These are phyloP conservation scores for Rhadinocentrus ornatus DNA, from an alignment of 2,797 vertebrate genomes.

Conservation along the genomic window DNA sequence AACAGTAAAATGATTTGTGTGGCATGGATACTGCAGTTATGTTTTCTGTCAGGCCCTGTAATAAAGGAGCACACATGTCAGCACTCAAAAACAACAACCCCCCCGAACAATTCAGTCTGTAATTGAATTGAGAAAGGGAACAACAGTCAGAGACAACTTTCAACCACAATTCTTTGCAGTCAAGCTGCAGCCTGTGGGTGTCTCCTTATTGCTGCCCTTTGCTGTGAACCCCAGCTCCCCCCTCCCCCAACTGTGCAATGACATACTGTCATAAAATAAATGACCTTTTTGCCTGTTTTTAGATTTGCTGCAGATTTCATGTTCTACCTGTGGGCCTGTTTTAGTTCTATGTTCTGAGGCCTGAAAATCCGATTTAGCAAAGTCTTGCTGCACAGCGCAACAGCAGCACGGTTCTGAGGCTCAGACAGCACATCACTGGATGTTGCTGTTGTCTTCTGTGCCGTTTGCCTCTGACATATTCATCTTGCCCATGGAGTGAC, in stretches of 20 bases:
- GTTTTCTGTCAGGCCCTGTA: constrained; percentile 69
- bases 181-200: constrained; percentile 65
- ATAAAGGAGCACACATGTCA: constrained; percentile 77
- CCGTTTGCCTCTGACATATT: constrained; percentile 88
- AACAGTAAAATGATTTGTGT: constrained; percentile 78
- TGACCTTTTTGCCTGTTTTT: constrained; percentile 70
- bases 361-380: constrained; percentile 82
- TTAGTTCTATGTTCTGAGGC: constrained; percentile 79
- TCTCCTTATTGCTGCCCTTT: constrained; percentile 48
- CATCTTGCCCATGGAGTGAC: constrained; percentile 87
- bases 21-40: constrained; percentile 73
- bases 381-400: constrained; percentile 73
- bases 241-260: constrained; percentile 63
- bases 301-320: constrained; percentile 80
- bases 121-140: constrained; percentile 73
- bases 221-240: constrained; percentile 53
- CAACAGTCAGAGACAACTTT: constrained; percentile 65
- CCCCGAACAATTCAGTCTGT: constrained; percentile 68
- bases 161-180: constrained; percentile 55
- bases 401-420: constrained; percentile 64
- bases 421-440: constrained; percentile 82
- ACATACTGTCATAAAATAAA: constrained; percentile 77
- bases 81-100: constrained; percentile 70
- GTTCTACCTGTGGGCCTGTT: constrained; percentile 78
- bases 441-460: constrained; percentile 88